Percentiles rank a stretch among this genome's conserved stretches.
phyloP scores from a whole-genome alignment of 2,888 invertebrate genomes.

The Drosophila cognata region DNA sequence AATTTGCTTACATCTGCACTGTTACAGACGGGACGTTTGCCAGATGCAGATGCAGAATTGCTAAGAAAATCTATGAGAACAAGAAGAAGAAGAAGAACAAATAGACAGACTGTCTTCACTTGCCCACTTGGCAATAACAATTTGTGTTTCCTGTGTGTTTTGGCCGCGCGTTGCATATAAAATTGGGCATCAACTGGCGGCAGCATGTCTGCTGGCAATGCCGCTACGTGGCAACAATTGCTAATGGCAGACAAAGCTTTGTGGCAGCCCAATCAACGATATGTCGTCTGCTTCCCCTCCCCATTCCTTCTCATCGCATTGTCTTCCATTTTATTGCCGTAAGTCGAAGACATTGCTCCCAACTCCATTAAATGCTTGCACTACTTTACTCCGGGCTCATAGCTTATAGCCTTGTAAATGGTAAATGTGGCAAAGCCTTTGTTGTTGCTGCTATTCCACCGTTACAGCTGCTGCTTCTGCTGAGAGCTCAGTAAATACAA shows the following conservation, averaged over 20 bases:
- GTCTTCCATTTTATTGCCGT: slow-evolving; percentile 50
- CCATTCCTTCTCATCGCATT: background rate
- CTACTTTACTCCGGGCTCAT: slow-evolving; percentile 46
- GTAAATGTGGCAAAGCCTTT: slow-evolving; percentile 67
- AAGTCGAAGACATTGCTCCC: slow-evolving; percentile 44
- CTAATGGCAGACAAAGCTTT: slow-evolving; percentile 57
- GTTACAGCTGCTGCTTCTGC: slow-evolving; percentile 10
- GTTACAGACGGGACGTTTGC: background rate
- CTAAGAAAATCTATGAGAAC: slow-evolving; percentile 14
- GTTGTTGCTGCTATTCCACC: slow-evolving; percentile 32
- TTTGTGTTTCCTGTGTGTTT: slow-evolving; percentile 20
- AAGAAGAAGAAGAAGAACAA: slow-evolving; percentile 1
- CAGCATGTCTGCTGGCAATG: slow-evolving; percentile 10
- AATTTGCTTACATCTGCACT: background rate
- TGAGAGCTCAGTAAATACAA: slow-evolving; percentile 64
- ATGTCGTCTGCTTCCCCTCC: slow-evolving; percentile 3
- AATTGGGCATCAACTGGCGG: slow-evolving; percentile 30
- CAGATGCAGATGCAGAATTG: slow-evolving; percentile 7
- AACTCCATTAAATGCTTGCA: slow-evolving; percentile 34
- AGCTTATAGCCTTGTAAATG: slow-evolving; percentile 61
- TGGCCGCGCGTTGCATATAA: slow-evolving; percentile 41
- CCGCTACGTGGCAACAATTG: slow-evolving; percentile 59
- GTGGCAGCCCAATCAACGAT: slow-evolving; percentile 68
- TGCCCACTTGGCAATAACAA: slow-evolving; percentile 45
- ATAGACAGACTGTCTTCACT: slow-evolving; percentile 24